Evolutionary conservation across 23 tunicate species (phyloP), one percentile per base, ranked within the genome.

Genomic region (Halocynthia roretzi): DNA sequence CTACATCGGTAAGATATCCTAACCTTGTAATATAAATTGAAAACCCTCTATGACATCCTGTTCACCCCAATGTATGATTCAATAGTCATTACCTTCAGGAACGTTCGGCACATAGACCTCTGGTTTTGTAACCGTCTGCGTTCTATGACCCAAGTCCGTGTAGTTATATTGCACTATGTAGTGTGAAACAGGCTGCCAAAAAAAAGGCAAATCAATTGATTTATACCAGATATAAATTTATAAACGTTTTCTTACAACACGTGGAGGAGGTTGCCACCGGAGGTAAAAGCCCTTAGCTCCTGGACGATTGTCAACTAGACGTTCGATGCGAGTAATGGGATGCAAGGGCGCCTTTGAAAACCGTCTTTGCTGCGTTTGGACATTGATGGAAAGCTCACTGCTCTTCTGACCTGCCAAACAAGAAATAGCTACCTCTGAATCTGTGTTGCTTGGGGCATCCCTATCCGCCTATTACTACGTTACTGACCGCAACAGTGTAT

Each of bases 61-160:
- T 31, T 31, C 44, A 31, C 44, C 44, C 44, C 44, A 31, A 31
- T 15, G 48, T 5, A 15, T 15, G 21, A 68, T 11, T 68, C 14
- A 19, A 68, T 12, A 68, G 15, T 11, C 49, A 40, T 74, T 74
- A 74, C 78, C 78, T 50, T 50, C 64, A 40, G 78, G 51, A 7
- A 74, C 56, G 6, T 14, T 54, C 5, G 78, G 78, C 64, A 74
- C 78, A 54, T 74, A 53, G 1, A 74, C 56, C 22, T 5, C 55
- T 12, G 78, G 78, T 10, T 74, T 31, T 18, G 31, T 14, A 10
- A 74, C 63, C 9, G 11, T 74, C 56, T 2, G 20, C 8, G 78
- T 74, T 0, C 1, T 64, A 4, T 74, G 20, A 23, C 60, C 21
- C 6, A 54, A 12, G 20, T 74, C 78, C 8, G 78, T 53, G 56